Conservation (phyloP, 2,797 vertebrate species). For the Sebastes minor region DNA sequence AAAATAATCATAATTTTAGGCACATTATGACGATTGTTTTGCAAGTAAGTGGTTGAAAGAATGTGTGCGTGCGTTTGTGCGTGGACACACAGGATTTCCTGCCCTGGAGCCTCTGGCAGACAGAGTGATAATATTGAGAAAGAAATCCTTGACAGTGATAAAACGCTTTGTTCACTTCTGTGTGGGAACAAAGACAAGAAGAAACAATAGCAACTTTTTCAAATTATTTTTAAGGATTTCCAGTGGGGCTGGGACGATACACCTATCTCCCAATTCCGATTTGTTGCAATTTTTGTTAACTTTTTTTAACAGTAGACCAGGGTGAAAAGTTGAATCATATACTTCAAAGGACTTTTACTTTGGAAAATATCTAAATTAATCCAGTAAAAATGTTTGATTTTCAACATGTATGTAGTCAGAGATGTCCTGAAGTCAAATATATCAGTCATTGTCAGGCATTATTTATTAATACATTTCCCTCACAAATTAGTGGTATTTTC, state of each 20-base stretch:
- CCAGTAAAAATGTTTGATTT: too few species aligned
- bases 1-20: background rate
- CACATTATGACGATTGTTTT: background rate
- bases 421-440: too few species aligned
- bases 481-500: too few species aligned
- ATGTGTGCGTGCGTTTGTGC: slow-evolving; percentile 24
- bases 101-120: slow-evolving; percentile 58
- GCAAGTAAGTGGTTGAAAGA: background rate
- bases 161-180: slow-evolving; percentile 51
- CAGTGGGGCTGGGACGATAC: background rate
- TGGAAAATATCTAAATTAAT: too few species aligned
- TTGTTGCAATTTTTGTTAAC: too few species aligned
- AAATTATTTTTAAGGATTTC: background rate
- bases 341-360: too few species aligned
- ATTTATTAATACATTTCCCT: too few species aligned
- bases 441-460: too few species aligned
- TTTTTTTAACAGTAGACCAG: too few species aligned
- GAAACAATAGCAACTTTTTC: background rate
- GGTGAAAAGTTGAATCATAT: too few species aligned
- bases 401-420: too few species aligned
- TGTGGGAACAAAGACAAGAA: slow-evolving; percentile 56
- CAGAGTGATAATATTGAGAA: slow-evolving; percentile 66
- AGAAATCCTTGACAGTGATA: slow-evolving; percentile 58
- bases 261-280: too few species aligned
- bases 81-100: slow-evolving; percentile 75